phyloP scores from a whole-genome alignment of 1,140 invertebrate genomes.

The Drosophila navojoa region DNA sequence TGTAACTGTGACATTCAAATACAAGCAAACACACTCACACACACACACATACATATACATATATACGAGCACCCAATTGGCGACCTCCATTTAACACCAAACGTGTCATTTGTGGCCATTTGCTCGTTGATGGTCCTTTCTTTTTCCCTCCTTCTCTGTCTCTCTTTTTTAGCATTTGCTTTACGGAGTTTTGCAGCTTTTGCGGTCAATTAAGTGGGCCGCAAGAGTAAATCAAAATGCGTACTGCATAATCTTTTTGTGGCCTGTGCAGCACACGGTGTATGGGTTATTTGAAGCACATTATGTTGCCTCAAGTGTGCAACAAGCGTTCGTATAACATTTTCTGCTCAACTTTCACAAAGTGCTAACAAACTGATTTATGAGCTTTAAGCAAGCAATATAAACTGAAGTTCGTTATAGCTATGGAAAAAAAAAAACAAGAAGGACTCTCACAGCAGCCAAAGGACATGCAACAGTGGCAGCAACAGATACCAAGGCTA shows the following conservation, averaged over 20 bases:
- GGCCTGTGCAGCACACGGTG: conserved; percentile 39
- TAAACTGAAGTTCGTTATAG: conserved; percentile 70
- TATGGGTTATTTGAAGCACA: conserved; percentile 44
- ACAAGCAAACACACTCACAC: conserved; percentile 11
- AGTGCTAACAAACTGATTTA: conserved; percentile 53
- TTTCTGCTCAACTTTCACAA: conserved; percentile 42
- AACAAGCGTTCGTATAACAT: conserved; percentile 59
- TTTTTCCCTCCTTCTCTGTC: neutral
- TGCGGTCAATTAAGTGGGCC: conserved; percentile 80
- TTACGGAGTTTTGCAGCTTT: conserved; percentile 71
- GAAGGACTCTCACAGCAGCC: conserved; percentile 10
- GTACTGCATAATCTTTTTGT: conserved; percentile 69
- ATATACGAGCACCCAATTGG: conserved; percentile 18
- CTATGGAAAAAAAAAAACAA: too few relatives aligned
- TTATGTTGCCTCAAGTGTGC: conserved; percentile 57
- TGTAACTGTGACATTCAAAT: conserved; percentile 64
- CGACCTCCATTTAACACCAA: conserved; percentile 81
- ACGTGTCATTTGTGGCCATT: conserved; percentile 81
- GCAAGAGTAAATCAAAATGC: conserved; percentile 66
- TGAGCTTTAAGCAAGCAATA: conserved; percentile 6
- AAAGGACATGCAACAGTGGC: conserved; percentile 59
- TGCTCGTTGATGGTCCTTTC: conserved; percentile 44
- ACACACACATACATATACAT: conserved; percentile 24
- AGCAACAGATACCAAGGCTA: conserved; percentile 33
- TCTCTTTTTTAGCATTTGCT: conserved; percentile 18